Evolutionary conservation across 2,797 vertebrate genomes (phyloP).

Genomic region (Acipenser oxyrinchus): DNA sequence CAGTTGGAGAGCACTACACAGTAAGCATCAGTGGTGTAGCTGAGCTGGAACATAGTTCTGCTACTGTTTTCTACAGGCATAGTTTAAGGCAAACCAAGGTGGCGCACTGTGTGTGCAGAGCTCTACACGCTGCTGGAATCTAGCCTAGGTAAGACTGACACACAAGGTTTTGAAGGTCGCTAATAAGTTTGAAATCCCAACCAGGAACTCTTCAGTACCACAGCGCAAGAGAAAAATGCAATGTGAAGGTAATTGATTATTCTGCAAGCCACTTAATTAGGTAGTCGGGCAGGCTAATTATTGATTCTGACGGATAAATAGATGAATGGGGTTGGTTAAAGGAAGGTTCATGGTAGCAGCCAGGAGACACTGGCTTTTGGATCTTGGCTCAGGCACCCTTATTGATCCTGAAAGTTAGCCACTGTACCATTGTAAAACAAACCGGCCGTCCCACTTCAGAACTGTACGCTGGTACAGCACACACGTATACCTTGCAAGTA

Average conservation of each 20-base stretch:
- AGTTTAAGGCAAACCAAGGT: neutral
- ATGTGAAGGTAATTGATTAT: conserved; percentile 54
- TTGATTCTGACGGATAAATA: conserved; percentile 45
- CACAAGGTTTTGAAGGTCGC: conserved; percentile 15
- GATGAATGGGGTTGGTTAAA: conserved; percentile 35
- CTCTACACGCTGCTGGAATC: neutral
- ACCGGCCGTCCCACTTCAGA: too few species aligned
- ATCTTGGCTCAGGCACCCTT: too few species aligned
- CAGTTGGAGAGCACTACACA: too few species aligned
- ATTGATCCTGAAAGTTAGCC: too few species aligned
- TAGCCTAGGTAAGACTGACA: conserved; percentile 1
- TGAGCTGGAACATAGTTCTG: too few species aligned
- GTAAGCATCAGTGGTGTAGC: too few species aligned
- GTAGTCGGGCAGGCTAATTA: conserved; percentile 45
- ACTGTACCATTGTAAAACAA: too few species aligned
- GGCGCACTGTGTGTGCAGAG: neutral
- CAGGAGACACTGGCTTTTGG: too few species aligned
- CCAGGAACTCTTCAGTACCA: conserved; percentile 13
- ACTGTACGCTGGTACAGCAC: too few species aligned
- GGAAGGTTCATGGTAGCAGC: neutral
- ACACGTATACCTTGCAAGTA: too few species aligned
- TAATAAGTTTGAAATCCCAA: conserved; percentile 43
- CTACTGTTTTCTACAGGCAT: neutral
- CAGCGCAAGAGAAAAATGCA: conserved; percentile 44
- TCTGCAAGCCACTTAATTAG: conserved; percentile 42